phyloP scores from a whole-genome alignment of 2,797 vertebrate genomes.

The Sebastolobus altivelis region DNA sequence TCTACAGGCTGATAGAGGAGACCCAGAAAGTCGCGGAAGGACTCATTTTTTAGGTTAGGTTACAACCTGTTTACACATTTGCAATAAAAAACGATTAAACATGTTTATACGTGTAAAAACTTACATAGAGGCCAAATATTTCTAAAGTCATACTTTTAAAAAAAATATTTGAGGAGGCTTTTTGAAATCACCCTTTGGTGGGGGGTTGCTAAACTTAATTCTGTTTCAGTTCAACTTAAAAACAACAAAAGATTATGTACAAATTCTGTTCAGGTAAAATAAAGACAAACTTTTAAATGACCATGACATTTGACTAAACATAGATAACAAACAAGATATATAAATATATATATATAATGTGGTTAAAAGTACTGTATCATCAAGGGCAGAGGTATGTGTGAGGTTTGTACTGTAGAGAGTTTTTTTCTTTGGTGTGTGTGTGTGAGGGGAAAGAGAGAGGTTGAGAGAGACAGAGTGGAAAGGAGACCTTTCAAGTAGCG shows the following conservation, averaged over 20 bases:
- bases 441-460: slow-evolving; percentile 47
- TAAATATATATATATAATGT: not conserved
- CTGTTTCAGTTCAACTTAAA: not conserved
- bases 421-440: slow-evolving; percentile 30
- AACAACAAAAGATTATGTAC: not conserved
- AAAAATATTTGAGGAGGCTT: not conserved
- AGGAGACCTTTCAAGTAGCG: slow-evolving; percentile 83
- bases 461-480: slow-evolving; percentile 74
- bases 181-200: not conserved
- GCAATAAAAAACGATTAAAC: no score
- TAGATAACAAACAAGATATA: not conserved
- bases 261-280: slow-evolving; percentile 9
- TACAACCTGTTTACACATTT: no score
- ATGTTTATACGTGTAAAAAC: no score
- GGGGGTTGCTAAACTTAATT: not conserved
- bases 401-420: slow-evolving; percentile 46
- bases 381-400: slow-evolving; percentile 52
- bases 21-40: no score
- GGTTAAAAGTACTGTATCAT: slow-evolving; percentile 23
- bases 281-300: not conserved
- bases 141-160: not conserved
- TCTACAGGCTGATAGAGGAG: no score
- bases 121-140: not conserved
- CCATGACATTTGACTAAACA: not conserved
- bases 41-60: no score